Evolutionary conservation across 2,113 vertebrate genomes (phyloP), one percentile per base, ranked within the genome.

Genomic region (Gila orcuttii): DNA sequence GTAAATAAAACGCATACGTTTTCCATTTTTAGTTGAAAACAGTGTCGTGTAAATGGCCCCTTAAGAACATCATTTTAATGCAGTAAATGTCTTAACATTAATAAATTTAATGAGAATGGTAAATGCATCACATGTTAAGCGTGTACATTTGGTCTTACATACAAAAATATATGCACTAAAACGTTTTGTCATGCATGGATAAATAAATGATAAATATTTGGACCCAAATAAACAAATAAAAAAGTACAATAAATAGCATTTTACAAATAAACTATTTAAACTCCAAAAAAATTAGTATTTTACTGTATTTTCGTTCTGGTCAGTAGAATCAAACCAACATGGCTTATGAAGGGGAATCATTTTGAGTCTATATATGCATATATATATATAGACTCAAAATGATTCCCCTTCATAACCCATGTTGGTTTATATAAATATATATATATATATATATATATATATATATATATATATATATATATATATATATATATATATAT

Each of bases 81-180:
- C 13, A 42, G 23, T 50, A 50, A 50, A 28, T 75, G 0, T 69
- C 3, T 69, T 47, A 17, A 75, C 42, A 47, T 50, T 75, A 8
- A 69, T 19, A 3, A 17, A 31, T 52, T 76, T 52, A 52, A 55
- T 76, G 12, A 31, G 23, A n/a, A 47, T 25, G 12, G n/a, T 47
- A 74, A 74, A 74, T 76, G 45, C 45, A 50, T 76, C 13, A 10
- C 45, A 42, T 15, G 3, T 77, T 52, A 55, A 28, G 47, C 0
- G 9, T 69, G 62, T 52, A 50, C 25, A 55, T 69, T 82, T 69
- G 79, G 62, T 19, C 25, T 82, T 68, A 17, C 64, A 82, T 82
- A 69, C 17, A 82, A 82, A 82, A 47, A 52, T 75, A 76, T 52
- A 55, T 76, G 15, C 19, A 19, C 31, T 68, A 33, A 71, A 39